Evolutionary conservation across 2,888 invertebrate genomes (phyloP).

Genomic region (Lamproptera curius): DNA sequence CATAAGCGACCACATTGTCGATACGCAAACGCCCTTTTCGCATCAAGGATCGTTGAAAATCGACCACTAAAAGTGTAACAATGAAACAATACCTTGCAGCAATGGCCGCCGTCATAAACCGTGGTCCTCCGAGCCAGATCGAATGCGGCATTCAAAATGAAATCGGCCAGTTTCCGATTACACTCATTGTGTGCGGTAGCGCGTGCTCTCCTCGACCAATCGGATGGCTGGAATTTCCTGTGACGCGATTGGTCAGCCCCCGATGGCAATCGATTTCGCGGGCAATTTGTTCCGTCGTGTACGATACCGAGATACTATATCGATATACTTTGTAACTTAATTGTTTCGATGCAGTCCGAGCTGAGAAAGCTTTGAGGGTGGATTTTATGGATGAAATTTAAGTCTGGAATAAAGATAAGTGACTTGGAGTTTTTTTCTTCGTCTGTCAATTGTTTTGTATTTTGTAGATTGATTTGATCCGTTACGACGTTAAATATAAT

Average conservation of each 20-base stretch:
- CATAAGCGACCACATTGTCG: not conserved
- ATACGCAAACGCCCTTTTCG: conserved; percentile 4
- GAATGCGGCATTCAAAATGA: conserved; percentile 41
- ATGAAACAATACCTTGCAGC: conserved; percentile 19
- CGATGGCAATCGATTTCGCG: conserved; percentile 47
- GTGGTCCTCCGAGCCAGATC: conserved; percentile 35
- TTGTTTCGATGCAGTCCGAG: conserved; percentile 31
- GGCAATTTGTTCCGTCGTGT: conserved; percentile 51
- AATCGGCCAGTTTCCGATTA: conserved; percentile 40
- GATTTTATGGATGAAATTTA: too few species aligned
- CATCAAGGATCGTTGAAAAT: conserved; percentile 4
- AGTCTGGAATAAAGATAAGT: too few species aligned
- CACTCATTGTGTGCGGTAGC: conserved; percentile 53
- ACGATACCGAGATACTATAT: conserved; percentile 41
- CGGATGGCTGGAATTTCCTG: conserved; percentile 22
- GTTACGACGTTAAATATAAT: too few species aligned
- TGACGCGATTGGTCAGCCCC: conserved; percentile 37
- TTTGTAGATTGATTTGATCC: too few species aligned
- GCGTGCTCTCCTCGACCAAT: conserved; percentile 43
- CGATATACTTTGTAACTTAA: conserved; percentile 45
- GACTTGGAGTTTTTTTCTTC: too few species aligned
- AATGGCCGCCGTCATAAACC: conserved; percentile 27
- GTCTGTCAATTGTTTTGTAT: not conserved
- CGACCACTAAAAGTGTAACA: conserved; percentile 5
- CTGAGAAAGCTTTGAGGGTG: too few species aligned